These are phyloP conservation scores for Coleophora deauratella DNA, from an alignment of 2,888 invertebrate species.

Conservation along the genomic window DNA sequence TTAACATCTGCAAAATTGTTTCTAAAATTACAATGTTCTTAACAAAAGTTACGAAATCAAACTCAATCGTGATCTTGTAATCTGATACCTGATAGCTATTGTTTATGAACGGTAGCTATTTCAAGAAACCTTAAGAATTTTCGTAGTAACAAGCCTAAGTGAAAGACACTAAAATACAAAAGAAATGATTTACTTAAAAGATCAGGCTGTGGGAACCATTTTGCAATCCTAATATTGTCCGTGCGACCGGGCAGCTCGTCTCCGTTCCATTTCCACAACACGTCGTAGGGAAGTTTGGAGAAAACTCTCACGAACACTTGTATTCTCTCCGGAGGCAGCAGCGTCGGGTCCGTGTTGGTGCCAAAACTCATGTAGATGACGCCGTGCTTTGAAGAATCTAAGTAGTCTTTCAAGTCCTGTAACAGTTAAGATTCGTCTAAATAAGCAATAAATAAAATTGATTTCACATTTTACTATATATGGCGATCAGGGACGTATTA, in stretches of 20 bases:
- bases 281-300: constrained; percentile 42
- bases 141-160: background rate
- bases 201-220: constrained; percentile 50
- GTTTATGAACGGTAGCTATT: background rate
- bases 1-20: too few relatives aligned
- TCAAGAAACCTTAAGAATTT: background rate
- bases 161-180: background rate
- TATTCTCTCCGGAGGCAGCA: constrained; percentile 34
- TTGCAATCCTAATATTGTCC: constrained; percentile 39
- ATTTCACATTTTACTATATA: background rate
- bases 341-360: constrained; percentile 37
- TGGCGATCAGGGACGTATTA: background rate
- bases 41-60: too few relatives aligned
- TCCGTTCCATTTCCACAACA: constrained; percentile 50
- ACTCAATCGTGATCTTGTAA: too few relatives aligned
- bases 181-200: constrained; percentile 27
- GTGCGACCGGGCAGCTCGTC: constrained; percentile 28
- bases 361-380: constrained; percentile 60
- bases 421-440: constrained; percentile 8
- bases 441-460: background rate
- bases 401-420: constrained; percentile 34
- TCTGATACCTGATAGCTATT: too few relatives aligned
- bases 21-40: too few relatives aligned
- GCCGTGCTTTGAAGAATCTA: constrained; percentile 46
- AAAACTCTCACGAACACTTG: constrained; percentile 37